These are phyloP conservation scores for Pachycephala philippinensis DNA, from an alignment of 2,113 vertebrate species.

Conservation along the genomic window DNA sequence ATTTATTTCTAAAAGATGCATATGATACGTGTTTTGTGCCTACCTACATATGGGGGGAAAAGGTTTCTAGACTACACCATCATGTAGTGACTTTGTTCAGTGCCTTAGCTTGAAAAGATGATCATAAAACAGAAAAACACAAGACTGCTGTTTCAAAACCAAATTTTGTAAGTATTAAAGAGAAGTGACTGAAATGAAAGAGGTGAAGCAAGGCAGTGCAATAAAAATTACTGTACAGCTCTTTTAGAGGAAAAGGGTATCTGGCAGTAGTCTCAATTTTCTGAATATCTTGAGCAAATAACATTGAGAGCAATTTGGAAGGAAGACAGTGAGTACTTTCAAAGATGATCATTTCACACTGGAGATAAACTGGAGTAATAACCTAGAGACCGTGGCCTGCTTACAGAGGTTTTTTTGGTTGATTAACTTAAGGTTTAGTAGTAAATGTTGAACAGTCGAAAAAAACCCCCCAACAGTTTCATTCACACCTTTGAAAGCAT, in stretches of 20 bases:
- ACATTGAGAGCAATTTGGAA: not conserved
- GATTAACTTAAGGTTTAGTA: not conserved
- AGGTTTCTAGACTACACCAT: not conserved
- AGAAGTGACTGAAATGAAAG: not conserved
- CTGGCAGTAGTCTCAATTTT: not conserved
- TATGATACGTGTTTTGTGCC: accelerated
- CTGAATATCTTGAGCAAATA: not conserved
- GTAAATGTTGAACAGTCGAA: not conserved
- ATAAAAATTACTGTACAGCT: not conserved
- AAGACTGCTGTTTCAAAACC: not conserved
- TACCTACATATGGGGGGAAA: accelerated
- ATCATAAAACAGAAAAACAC: not conserved
- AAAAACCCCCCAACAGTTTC: not conserved
- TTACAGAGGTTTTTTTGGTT: not conserved
- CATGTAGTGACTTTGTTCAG: not conserved
- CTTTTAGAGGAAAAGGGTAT: not conserved
- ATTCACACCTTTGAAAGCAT: not conserved
- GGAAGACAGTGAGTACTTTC: not conserved
- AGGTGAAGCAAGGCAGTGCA: not conserved
- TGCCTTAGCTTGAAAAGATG: not conserved
- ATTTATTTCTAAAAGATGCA: not conserved
- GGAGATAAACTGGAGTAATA: not conserved
- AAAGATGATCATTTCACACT: not conserved
- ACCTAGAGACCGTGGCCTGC: not conserved
- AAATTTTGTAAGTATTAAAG: not conserved